Evolutionary conservation across 2,888 invertebrate genomes (phyloP), one percentile per base, ranked within the genome.

Genomic region (Nesidiocoris tenuis): DNA sequence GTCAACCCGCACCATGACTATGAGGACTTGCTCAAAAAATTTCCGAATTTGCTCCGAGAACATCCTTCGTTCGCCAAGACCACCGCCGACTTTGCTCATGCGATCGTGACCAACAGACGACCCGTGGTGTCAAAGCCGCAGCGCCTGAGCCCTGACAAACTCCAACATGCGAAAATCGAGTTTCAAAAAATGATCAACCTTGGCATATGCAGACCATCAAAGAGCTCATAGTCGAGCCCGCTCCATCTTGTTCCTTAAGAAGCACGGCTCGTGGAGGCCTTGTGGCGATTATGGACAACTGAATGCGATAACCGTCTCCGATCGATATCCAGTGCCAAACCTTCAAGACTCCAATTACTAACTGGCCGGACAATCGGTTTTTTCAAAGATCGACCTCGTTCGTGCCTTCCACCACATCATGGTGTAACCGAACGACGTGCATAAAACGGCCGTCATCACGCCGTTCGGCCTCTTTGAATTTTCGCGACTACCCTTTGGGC

Each of bases 231-330:
- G 82, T 75, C 80, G 5, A 80, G 77, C 19, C 80, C 80, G 25
- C 78, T 82, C 0, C 80, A 80, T 61, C 24, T 82, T 59, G 79
- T 78, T 7, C 78, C 77, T n/a, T 16, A 82, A 81, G 76, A 74
- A 77, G 56, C 55, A 77, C 2, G 80, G 80, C 17, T 66, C 77
- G 0, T 81, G 80, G 80, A 39, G 81, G 0, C 80, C 80, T 0
- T 82, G 82, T 65, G 81, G 81, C 0, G 81, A 82, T 39, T 81
- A 81, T 61, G 57, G 82, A 0, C 16, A 61, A 1, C 78, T 82
- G 0, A 82, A 82, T 70, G 61, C 77, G 0, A 23, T 63, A 0
- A 82, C 82, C 0, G 55, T 79, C 0, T 81, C 81, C 0, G 81
- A 82, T 75, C 39, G 80, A 5, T 80, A 81, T 63, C 81, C 80